Evolutionary conservation across 1,140 invertebrate genomes (phyloP).

Genomic region (Oedothorax gibbosus): DNA sequence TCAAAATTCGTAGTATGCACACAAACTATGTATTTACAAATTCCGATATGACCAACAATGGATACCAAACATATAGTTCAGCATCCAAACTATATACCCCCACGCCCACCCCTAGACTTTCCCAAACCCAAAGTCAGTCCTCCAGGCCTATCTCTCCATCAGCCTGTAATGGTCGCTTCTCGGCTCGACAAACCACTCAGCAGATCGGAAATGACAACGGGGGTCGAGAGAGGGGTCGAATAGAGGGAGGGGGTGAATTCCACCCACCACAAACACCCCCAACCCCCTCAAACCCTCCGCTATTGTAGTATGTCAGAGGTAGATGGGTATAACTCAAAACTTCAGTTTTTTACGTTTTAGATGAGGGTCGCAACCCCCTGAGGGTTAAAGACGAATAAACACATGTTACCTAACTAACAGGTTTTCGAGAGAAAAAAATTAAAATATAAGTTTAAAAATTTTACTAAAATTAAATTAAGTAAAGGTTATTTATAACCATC

Average conservation of each 20-base stretch:
- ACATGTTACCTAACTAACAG: no score
- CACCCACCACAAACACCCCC: constrained; percentile 17
- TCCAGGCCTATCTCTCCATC: constrained; percentile 40
- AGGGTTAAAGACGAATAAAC: no score
- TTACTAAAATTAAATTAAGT: no score
- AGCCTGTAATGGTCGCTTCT: constrained; percentile 57
- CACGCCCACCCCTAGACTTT: background rate
- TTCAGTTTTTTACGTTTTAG: no score
- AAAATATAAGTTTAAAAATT: no score
- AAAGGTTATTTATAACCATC: no score
- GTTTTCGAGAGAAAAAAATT: no score
- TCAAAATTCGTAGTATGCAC: no score
- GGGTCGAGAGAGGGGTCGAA: constrained; percentile 17
- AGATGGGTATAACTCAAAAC: no score
- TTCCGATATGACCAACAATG: constrained; percentile 32
- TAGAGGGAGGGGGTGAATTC: background rate
- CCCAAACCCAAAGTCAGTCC: background rate
- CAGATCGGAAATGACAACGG: constrained; percentile 57
- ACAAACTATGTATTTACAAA: no score
- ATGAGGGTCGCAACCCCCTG: no score
- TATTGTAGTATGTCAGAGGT: constrained; percentile 16
- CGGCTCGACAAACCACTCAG: constrained; percentile 57
- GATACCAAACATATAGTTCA: background rate
- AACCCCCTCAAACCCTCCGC: constrained; percentile 17
- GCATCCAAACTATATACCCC: background rate